Evolutionary conservation across 2,888 invertebrate species (phyloP), one percentile per base, ranked within the genome.

Genomic region (Apotomis betuletana): DNA sequence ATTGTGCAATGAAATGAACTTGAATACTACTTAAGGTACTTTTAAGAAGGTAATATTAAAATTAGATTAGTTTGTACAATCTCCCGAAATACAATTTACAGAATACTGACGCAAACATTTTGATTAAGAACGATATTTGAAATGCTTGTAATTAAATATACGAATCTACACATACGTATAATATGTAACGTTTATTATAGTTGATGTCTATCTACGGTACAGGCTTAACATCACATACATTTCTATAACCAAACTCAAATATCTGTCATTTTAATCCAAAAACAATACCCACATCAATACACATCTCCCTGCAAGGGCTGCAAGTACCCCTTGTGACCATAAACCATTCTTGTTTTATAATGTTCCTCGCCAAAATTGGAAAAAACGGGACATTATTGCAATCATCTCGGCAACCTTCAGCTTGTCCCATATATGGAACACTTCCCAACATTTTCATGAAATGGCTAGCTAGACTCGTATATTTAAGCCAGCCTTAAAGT

Each of bases 41-140:
- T 41, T 38, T 52, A 4, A 13, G 8, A 38, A 52, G 12, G 4
- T 38, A 63, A 38, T 3, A 3, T 63, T 13, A 54, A 46, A 41
- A 8, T 57, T 59, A 58, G 59, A 70, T 36, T 3, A 67, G 44
- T 57, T 41, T 67, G 67, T 62, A 67, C 57, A 62, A 41, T 36
- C 13, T 52, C 61, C 51, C 15, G 4, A 27, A 57, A 62, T 58
- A 59, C 13, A n/a, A 13, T 46, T 67, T 57, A 49, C 15, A 46
- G 54, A 44, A 49, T n/a, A 51, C 36, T 67, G 41, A 61, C 38
- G 3, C 62, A 5, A 60, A 44, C 55, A 9, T 51, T 70, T 8
- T 60, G 44, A n/a, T n/a, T 65, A 12, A 46, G n/a, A 27, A 27
- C 51, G 8, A 63, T 38, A 63, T 62, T 64, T 27, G 64, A 55